Base-by-base conservation (phyloP, 2,888 invertebrate genomes). In the Ceratothoa steindachneri region DNA sequence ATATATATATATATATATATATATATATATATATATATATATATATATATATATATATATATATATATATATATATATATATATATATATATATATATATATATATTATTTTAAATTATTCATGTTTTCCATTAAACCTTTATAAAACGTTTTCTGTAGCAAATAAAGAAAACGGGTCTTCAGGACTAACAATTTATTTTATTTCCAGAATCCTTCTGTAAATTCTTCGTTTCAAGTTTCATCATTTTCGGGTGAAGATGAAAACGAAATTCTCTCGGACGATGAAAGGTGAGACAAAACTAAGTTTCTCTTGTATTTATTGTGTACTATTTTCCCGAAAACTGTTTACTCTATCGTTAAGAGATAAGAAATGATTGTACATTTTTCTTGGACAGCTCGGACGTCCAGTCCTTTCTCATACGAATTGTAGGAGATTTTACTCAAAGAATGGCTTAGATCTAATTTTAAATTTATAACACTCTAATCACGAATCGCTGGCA, bases 1-100 rank as follows among this genome's bases (percentile, higher is more conserved):
- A n/a, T n/a, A n/a, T 51, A 51, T 51, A 51, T 51, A 51, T 51
- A 51, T 51, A 51, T 51, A 51, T 51, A 51, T 51, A 51, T 51
- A 51, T 51, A 51, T 51, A 51, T 51, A 51, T 51, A 51, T 51
- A 9, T 69, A 55, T 69, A 19, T 69, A n/a, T 41, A 41, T 9
- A 41, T 41, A 41, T 41, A 5, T 15, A 9, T 41, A 9, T 41
- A 41, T 41, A 41, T 41, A 41, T 41, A 41, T 41, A 41, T 41
- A 41, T 41, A 41, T 41, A 41, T 41, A n/a, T 41, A 41, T 41
- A 41, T 41, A 41, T 41, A 41, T 41, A 41, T 41, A 9, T 9
- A 9, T 9, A 9, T 41, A 41, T 41, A 41, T 41, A 41, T 41
- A 41, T 41, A n/a, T 41, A 41, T 41, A 41, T 41, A 41, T 41